Conservation (phyloP, 2,888 invertebrate species). For the Pammene fasciana region DNA sequence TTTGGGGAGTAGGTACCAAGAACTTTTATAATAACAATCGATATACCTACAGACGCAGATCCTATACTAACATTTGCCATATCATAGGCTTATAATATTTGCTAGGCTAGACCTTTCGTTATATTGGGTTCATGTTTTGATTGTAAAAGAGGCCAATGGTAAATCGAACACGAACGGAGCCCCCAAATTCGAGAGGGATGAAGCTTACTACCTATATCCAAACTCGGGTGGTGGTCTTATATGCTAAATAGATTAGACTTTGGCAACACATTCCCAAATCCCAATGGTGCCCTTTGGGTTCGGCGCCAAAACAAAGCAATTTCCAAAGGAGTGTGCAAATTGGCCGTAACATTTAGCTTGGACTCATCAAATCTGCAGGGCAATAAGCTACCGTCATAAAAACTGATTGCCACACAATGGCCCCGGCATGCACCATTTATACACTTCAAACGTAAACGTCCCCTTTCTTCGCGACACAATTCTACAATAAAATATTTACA, state of each 20-base stretch:
- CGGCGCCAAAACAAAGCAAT: slow-evolving; percentile 22
- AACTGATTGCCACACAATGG: slow-evolving; percentile 30
- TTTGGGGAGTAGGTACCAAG: too few species aligned
- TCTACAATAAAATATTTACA: slow-evolving; percentile 34
- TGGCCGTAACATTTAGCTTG: slow-evolving; percentile 29
- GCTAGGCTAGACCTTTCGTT: neutral
- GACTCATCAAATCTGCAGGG: slow-evolving; percentile 28
- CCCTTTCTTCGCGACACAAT: slow-evolving; percentile 34
- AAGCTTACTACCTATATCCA: neutral
- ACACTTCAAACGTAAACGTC: slow-evolving; percentile 32
- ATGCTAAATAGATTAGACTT: slow-evolving; percentile 24
- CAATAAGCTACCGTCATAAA: slow-evolving; percentile 33
- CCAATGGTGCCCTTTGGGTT: slow-evolving; percentile 10
- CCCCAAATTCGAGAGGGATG: slow-evolving; percentile 7
- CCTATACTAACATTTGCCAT: too few species aligned
- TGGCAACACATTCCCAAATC: slow-evolving; percentile 1
- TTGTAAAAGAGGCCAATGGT: neutral
- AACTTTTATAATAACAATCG: too few species aligned
- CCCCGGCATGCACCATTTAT: slow-evolving; percentile 21
- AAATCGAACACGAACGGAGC: slow-evolving; percentile 2
- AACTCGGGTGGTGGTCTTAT: neutral
- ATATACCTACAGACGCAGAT: too few species aligned
- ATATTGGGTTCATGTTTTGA: slow-evolving; percentile 4
- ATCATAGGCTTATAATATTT: neutral
- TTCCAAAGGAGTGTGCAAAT: slow-evolving; percentile 28